phyloP scores from a whole-genome alignment of 2,797 vertebrate genomes.

The Remorina albescens region DNA sequence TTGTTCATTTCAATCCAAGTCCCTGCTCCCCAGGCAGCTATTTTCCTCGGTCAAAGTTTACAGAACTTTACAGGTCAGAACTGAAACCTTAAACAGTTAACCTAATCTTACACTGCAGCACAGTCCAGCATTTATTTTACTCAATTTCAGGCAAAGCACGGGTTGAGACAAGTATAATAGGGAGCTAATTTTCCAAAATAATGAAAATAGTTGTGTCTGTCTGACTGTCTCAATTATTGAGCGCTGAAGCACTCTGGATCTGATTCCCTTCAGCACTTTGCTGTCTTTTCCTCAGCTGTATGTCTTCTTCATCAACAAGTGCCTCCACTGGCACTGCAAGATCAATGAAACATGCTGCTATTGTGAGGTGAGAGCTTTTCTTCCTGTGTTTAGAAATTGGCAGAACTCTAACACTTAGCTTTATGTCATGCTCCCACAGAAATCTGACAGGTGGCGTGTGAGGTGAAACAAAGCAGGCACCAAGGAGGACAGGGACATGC shows the following conservation, averaged over 20 bases:
- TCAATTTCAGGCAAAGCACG: neutral
- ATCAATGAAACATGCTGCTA: conserved; percentile 27
- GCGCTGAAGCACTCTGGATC: conserved; percentile 3
- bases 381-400: conserved; percentile 11
- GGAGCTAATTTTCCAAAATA: neutral
- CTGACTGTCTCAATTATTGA: neutral
- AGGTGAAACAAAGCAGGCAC: conserved; percentile 40
- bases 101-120: neutral
- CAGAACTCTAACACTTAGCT: conserved; percentile 4
- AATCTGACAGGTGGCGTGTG: conserved; percentile 44
- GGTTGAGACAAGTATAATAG: neutral
- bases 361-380: conserved; percentile 9
- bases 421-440: neutral
- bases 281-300: neutral
- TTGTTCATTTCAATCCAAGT: neutral
- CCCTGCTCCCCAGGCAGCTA: neutral
- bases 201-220: neutral
- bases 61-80: too few relatives aligned
- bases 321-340: conserved; percentile 1
- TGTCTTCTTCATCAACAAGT: conserved; percentile 24
- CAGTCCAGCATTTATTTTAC: neutral
- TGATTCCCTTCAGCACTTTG: neutral
- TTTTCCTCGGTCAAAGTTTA: conserved; percentile 4
- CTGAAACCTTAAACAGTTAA: too few relatives aligned
- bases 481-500: neutral